Conservation (phyloP, 2,888 invertebrate species). For the Azorinus chamasolen region DNA sequence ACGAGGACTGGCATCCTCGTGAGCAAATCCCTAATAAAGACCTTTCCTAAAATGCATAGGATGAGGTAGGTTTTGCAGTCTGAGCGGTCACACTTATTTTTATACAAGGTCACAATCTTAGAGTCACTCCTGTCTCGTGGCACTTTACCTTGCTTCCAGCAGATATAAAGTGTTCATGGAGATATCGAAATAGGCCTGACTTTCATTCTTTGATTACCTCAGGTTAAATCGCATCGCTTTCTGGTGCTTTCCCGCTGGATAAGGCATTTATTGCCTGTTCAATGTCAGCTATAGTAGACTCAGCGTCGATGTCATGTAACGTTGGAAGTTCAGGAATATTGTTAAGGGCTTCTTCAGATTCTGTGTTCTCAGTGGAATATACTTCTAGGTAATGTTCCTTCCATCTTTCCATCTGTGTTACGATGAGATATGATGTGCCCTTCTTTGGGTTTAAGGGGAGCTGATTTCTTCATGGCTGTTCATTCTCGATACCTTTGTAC, state of each 20-base stretch:
- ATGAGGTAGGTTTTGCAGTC: constrained; percentile 63
- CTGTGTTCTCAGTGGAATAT: background rate
- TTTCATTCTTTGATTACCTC: background rate
- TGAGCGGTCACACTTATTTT: constrained; percentile 53
- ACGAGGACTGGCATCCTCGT: constrained; percentile 32
- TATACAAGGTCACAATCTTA: constrained; percentile 48
- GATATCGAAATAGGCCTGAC: background rate
- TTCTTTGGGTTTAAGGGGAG: background rate
- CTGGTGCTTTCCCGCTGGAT: background rate
- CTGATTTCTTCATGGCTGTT: background rate
- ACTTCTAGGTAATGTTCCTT: background rate
- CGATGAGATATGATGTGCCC: background rate
- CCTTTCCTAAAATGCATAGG: constrained; percentile 39
- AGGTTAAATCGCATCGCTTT: background rate
- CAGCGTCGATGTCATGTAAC: too few species aligned
- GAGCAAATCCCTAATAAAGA: constrained; percentile 21
- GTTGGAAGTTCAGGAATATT: background rate
- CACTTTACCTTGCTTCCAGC: constrained; percentile 12
- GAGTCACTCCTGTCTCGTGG: constrained; percentile 48
- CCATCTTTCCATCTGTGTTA: constrained; percentile 2
- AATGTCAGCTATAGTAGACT: background rate
- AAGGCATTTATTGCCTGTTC: background rate
- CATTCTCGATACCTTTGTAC: background rate
- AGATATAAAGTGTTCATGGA: background rate
- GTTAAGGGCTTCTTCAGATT: background rate